Percentiles rank a stretch among this genome's conserved stretches.
phyloP scores from a whole-genome alignment of 2,797 vertebrate genomes.

The Chaenodraco wilsoni region DNA sequence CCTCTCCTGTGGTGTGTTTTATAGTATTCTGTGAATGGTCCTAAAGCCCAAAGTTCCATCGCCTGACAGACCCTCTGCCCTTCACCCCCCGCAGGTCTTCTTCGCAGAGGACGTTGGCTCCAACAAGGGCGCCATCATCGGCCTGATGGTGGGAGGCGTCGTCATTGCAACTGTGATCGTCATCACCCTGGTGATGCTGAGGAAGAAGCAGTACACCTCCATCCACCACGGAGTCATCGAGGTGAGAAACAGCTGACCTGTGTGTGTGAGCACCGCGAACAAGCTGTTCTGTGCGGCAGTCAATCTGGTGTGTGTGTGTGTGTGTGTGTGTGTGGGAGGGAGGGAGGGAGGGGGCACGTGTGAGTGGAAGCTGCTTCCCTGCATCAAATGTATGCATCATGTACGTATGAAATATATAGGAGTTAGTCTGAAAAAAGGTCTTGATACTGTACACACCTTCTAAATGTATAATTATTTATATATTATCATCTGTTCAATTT shows the following conservation, averaged over 20 bases:
- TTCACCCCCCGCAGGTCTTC: conserved; percentile 87
- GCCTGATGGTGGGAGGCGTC: conserved; percentile 97
- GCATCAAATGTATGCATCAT: neutral
- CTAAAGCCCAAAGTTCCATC: neutral
- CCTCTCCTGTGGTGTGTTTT: too few relatives aligned
- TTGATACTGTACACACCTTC: neutral
- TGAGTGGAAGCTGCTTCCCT: conserved; percentile 8
- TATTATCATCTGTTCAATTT: conserved; percentile 1
- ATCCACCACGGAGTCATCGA: conserved; percentile 98
- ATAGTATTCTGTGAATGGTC: too few relatives aligned
- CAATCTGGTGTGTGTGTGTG: conserved; percentile 21
- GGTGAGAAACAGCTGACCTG: conserved; percentile 90
- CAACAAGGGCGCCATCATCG: conserved; percentile 98
- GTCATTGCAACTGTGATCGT: conserved; percentile 99
- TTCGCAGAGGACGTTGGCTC: conserved; percentile 96
- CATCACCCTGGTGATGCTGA: conserved; percentile 98
- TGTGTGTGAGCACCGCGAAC: conserved; percentile 51
- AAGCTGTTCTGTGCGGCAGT: conserved; percentile 23
- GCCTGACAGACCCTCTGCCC: conserved; percentile 1
- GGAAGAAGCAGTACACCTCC: conserved; percentile 99
- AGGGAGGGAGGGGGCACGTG: too few relatives aligned
- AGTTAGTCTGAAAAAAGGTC: neutral
- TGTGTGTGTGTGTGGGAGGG: too few relatives aligned
- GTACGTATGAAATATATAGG: neutral
- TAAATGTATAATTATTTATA: too few relatives aligned